These are phyloP conservation scores for Gallinago jamesoni DNA, from an alignment of 2,113 vertebrate species.

Conservation along the genomic window DNA sequence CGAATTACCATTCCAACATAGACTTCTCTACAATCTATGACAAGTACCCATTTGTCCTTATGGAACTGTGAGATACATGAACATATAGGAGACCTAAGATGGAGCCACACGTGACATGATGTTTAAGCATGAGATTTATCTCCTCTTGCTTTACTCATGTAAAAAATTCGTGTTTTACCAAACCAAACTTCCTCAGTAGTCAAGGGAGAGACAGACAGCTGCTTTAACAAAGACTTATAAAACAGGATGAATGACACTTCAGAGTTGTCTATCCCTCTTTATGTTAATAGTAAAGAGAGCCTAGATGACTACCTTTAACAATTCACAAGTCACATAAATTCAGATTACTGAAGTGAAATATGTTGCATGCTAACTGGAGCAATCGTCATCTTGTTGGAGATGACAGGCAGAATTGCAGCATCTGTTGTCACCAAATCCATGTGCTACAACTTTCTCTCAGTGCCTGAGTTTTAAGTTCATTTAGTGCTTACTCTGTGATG, in stretches of 20 bases:
- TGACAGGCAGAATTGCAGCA: neutral
- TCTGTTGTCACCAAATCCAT: neutral
- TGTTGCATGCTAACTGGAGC: neutral
- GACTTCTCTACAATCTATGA: neutral
- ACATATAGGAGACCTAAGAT: neutral
- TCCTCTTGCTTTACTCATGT: neutral
- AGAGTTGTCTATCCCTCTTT: neutral
- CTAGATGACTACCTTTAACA: neutral
- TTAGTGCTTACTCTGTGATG: neutral
- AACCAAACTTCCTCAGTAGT: neutral
- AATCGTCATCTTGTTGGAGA: neutral
- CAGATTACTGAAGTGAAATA: neutral
- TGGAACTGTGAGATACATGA: neutral
- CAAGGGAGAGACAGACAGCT: neutral
- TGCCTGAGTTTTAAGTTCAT: neutral
- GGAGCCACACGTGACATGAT: neutral
- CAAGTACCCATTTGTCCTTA: neutral
- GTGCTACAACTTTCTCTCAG: neutral
- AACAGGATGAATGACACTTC: neutral
- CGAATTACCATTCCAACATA: neutral
- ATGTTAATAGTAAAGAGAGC: conserved; percentile 8
- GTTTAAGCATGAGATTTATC: neutral
- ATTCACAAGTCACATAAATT: neutral
- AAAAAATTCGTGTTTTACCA: neutral
- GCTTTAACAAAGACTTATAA: neutral